These are phyloP conservation scores for Streptopelia turtur DNA, from an alignment of 2,797 vertebrate genomes.

Conservation along the genomic window DNA sequence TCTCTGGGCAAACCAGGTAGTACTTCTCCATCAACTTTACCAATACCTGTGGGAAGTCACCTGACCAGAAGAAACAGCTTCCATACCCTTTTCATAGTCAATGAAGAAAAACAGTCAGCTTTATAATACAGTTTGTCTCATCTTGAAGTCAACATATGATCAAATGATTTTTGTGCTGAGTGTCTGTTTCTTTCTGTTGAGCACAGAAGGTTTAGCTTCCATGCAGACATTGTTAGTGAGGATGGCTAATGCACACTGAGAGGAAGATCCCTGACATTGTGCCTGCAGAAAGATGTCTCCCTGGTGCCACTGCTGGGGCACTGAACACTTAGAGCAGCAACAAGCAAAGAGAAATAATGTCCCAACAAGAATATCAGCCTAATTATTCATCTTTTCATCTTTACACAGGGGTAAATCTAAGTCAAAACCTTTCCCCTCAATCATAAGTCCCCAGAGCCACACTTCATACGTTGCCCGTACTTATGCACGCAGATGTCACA, in stretches of 20 bases:
- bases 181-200: not conserved
- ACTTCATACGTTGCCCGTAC: not conserved
- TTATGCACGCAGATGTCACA: not conserved
- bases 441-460: not conserved
- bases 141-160: not conserved
- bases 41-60: not conserved
- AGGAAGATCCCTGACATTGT: not conserved
- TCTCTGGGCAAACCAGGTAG: not conserved
- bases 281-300: not conserved
- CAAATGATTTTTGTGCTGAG: not conserved
- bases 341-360: not conserved
- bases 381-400: not conserved
- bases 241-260: not conserved
- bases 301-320: not conserved
- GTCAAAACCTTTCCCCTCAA: not conserved
- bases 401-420: not conserved
- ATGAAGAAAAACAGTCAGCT: not conserved
- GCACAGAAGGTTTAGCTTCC: not conserved
- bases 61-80: not conserved
- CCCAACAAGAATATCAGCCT: not conserved
- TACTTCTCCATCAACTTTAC: not conserved
- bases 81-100: not conserved
- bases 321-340: not conserved
- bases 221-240: not conserved
- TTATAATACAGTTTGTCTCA: not conserved